phyloP scores from a whole-genome alignment of 92 coral and sea anemone species.

The Anthopleura xanthogrammica region DNA sequence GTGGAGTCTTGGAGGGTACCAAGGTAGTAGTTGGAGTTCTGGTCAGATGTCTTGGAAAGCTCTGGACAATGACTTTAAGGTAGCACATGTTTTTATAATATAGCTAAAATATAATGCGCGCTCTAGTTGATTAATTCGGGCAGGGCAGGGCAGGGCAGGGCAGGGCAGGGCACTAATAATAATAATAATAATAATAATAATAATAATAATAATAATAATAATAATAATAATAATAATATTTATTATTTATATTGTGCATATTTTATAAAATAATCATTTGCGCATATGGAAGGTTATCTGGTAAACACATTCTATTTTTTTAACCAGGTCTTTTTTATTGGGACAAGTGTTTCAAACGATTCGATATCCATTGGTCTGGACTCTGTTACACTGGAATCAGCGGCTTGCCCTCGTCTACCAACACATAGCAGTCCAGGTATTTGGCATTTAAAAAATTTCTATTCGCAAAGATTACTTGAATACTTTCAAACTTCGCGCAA shows the following conservation, averaged over 20 bases:
- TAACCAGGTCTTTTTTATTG: conserved; percentile 35
- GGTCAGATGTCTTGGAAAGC: conserved; percentile 54
- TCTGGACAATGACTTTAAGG: conserved; percentile 51
- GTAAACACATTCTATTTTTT: background rate
- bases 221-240: too few species aligned
- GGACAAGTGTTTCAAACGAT: conserved; percentile 33
- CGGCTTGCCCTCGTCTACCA: conserved; percentile 51
- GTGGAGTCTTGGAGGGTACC: conserved; percentile 65
- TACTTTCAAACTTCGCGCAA: background rate
- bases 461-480: background rate
- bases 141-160: too few species aligned
- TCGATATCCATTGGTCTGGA: conserved; percentile 44
- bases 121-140: background rate
- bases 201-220: too few species aligned
- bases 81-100: background rate
- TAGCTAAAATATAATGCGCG: background rate
- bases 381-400: conserved; percentile 37
- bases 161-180: too few species aligned
- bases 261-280: too few species aligned
- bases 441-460: too few species aligned
- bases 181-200: too few species aligned
- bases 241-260: too few species aligned
- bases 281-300: background rate
- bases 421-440: conserved; percentile 67
- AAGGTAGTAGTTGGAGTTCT: conserved; percentile 56